Percentiles rank a stretch among this genome's conserved stretches.
phyloP scores from a whole-genome alignment of 2,888 invertebrate species.

The Oxyteleia sp. region DNA sequence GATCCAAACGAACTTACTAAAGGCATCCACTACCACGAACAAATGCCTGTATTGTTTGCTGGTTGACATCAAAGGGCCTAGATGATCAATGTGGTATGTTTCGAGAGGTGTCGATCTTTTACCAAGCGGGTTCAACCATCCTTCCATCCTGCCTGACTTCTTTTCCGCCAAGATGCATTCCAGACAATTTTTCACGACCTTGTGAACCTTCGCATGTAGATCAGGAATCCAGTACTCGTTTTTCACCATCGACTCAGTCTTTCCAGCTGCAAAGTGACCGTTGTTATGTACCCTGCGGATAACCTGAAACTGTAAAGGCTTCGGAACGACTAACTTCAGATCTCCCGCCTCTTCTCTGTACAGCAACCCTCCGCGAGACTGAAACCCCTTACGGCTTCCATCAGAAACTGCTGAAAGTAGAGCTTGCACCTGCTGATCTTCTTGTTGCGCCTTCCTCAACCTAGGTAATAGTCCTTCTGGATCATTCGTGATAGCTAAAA shows the following conservation, averaged over 20 bases:
- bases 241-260: constrained; percentile 32
- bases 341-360: constrained; percentile 32
- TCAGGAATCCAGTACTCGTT: constrained; percentile 78
- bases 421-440: constrained; percentile 43
- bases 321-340: constrained; percentile 34
- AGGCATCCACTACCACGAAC: constrained; percentile 42
- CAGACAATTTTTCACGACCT: constrained; percentile 70
- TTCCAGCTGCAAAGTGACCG: constrained; percentile 23
- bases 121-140: constrained; percentile 79
- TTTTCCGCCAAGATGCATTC: constrained; percentile 67
- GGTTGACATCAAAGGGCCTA: constrained; percentile 81
- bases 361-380: constrained; percentile 1
- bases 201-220: constrained; percentile 65
- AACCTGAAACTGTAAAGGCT: constrained; percentile 8
- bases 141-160: constrained; percentile 71
- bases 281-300: constrained; percentile 20
- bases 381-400: constrained; percentile 71
- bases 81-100: constrained; percentile 82
- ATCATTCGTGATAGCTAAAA: no score
- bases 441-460: no score
- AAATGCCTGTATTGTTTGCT: constrained; percentile 70
- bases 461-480: no score
- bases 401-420: constrained; percentile 14
- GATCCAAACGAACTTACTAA: constrained; percentile 78
- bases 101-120: constrained; percentile 80